These are phyloP conservation scores for Apamea sordens DNA, from an alignment of 2,888 invertebrate genomes.

Conservation along the genomic window DNA sequence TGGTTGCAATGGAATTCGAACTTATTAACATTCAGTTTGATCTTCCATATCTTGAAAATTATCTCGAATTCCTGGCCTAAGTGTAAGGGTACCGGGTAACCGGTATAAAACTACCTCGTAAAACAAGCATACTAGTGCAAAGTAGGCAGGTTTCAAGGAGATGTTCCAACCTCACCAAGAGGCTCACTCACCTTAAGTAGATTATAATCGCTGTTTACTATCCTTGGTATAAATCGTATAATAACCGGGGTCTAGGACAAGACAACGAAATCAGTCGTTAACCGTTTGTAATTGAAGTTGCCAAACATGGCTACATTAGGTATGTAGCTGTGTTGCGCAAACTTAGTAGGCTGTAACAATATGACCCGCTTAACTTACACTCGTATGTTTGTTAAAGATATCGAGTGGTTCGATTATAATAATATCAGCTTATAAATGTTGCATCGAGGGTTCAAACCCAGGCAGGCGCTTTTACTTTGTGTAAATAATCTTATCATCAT, in stretches of 20 bases:
- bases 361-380: constrained; percentile 65
- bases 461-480: background rate
- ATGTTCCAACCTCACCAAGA: constrained; percentile 54
- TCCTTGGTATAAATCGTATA: constrained; percentile 65
- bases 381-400: constrained; percentile 38
- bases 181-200: constrained; percentile 51
- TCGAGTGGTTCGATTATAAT: constrained; percentile 11
- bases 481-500: background rate
- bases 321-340: constrained; percentile 73
- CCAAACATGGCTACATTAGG: constrained; percentile 68
- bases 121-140: background rate
- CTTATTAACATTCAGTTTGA: background rate
- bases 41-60: background rate
- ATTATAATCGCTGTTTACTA: constrained; percentile 66
- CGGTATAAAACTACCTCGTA: background rate
- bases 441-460: background rate
- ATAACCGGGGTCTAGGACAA: constrained; percentile 76
- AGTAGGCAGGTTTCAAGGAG: constrained; percentile 32
- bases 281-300: constrained; percentile 71
- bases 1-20: no score
- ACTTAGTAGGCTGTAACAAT: constrained; percentile 75
- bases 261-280: constrained; percentile 70
- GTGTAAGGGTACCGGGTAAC: background rate
- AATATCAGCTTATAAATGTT: background rate
- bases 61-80: background rate